Conservation (phyloP, 2,888 invertebrate species). For the Epistrophella euchroma region DNA sequence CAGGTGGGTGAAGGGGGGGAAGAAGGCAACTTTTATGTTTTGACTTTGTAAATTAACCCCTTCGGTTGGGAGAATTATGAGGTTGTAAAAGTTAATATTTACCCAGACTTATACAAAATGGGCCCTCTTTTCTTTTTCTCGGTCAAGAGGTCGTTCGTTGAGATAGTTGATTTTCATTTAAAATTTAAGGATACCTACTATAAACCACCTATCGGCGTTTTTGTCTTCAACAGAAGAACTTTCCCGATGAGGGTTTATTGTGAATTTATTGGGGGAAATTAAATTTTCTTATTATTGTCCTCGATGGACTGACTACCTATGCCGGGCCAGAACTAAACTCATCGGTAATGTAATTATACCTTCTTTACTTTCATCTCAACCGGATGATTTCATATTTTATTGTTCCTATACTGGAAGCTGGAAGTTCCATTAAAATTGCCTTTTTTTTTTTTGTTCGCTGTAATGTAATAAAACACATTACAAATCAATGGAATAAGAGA, state of each 20-base stretch:
- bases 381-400: slow-evolving; percentile 73
- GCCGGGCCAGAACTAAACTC: background rate
- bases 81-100: slow-evolving; percentile 58
- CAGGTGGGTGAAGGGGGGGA: background rate
- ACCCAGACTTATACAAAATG: slow-evolving; percentile 12
- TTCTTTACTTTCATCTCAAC: slow-evolving; percentile 44
- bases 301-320: slow-evolving; percentile 41
- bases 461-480: slow-evolving; percentile 60
- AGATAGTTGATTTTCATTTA: slow-evolving; percentile 59
- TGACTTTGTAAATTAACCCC: slow-evolving; percentile 69
- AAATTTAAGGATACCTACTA: background rate
- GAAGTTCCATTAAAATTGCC: slow-evolving; percentile 60
- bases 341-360: slow-evolving; percentile 58
- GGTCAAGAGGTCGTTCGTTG: slow-evolving; percentile 38
- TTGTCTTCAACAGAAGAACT: background rate
- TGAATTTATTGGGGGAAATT: slow-evolving; percentile 60
- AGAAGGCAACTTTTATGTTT: slow-evolving; percentile 45
- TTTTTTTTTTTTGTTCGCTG: slow-evolving; percentile 39
- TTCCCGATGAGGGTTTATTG: slow-evolving; percentile 21
- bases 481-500: slow-evolving; percentile 61
- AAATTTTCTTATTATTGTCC: slow-evolving; percentile 66
- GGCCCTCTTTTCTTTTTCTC: background rate
- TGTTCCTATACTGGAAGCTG: slow-evolving; percentile 37
- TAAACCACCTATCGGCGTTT: background rate
- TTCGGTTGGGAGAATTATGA: background rate